These are phyloP conservation scores for Acrossocheilus wenchowensis DNA, from an alignment of 2,797 vertebrate species.

Conservation along the genomic window DNA sequence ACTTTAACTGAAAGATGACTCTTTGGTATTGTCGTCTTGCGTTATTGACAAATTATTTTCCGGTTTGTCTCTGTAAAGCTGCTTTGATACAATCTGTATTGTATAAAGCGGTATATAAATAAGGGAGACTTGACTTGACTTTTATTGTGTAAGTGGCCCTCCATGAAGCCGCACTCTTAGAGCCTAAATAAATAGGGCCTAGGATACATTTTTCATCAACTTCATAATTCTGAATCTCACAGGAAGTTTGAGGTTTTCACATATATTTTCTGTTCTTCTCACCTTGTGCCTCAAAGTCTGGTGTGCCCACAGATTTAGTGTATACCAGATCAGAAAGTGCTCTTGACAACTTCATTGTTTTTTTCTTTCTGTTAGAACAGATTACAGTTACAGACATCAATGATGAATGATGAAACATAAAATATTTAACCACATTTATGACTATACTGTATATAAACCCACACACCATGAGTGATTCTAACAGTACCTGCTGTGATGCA, in stretches of 20 bases:
- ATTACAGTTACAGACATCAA: background rate
- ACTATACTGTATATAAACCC: background rate
- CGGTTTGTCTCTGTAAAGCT: background rate
- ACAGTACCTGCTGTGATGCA: constrained; percentile 82
- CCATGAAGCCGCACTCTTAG: background rate
- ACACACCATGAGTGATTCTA: background rate
- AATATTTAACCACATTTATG: background rate
- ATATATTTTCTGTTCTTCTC: constrained; percentile 26
- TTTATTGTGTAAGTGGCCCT: background rate
- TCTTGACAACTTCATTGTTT: constrained; percentile 95
- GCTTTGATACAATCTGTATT: background rate
- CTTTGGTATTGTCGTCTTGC: background rate
- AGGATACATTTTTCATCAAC: background rate
- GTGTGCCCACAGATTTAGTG: constrained; percentile 91
- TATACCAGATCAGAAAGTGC: constrained; percentile 98
- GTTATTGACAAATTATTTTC: background rate
- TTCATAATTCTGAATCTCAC: background rate
- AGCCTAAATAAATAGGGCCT: background rate
- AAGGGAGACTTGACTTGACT: background rate
- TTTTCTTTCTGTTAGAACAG: constrained; percentile 85
- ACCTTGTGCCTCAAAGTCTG: constrained; percentile 92
- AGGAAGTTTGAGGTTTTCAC: background rate
- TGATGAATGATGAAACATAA: background rate
- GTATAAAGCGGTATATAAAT: background rate
- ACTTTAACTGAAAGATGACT: background rate